Evolutionary conservation across 2,888 invertebrate genomes (phyloP).

Genomic region (Drosophila monieri): DNA sequence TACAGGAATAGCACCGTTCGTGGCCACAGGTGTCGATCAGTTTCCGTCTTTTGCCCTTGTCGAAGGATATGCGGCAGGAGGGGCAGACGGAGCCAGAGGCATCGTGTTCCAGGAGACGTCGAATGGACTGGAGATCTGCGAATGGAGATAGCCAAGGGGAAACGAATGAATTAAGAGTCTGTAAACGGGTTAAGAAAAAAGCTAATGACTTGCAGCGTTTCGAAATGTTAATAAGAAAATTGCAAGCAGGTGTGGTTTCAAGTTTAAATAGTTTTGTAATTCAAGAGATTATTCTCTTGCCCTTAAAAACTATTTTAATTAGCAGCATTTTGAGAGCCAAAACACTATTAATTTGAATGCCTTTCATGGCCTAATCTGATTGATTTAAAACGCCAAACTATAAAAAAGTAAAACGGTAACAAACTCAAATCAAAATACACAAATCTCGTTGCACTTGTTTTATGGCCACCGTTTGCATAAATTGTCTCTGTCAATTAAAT

Average conservation of each 20-base stretch:
- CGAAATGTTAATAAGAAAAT: constrained; percentile 4
- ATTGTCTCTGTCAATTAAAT: constrained; percentile 76
- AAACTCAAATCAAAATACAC: constrained; percentile 34
- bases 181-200: constrained; percentile 14
- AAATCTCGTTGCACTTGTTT: constrained; percentile 52
- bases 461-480: constrained; percentile 72
- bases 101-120: constrained; percentile 91
- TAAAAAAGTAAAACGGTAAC: constrained; percentile 15
- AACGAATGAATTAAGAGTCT: constrained; percentile 22
- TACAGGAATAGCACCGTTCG: constrained; percentile 97
- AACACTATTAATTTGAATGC: constrained; percentile 14
- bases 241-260: constrained; percentile 1
- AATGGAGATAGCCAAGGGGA: constrained; percentile 63
- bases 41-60: constrained; percentile 97
- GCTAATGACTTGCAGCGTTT: constrained; percentile 11
- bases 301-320: constrained; percentile 21
- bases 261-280: background rate
- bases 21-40: constrained; percentile 98
- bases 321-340: background rate
- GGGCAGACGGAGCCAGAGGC: constrained; percentile 90
- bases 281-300: background rate
- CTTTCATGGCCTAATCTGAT: constrained; percentile 10
- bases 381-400: constrained; percentile 5
- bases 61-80: constrained; percentile 96
- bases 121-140: constrained; percentile 93